These are phyloP conservation scores for Adela reaumurella DNA, from an alignment of 2,888 invertebrate species.

Conservation along the genomic window DNA sequence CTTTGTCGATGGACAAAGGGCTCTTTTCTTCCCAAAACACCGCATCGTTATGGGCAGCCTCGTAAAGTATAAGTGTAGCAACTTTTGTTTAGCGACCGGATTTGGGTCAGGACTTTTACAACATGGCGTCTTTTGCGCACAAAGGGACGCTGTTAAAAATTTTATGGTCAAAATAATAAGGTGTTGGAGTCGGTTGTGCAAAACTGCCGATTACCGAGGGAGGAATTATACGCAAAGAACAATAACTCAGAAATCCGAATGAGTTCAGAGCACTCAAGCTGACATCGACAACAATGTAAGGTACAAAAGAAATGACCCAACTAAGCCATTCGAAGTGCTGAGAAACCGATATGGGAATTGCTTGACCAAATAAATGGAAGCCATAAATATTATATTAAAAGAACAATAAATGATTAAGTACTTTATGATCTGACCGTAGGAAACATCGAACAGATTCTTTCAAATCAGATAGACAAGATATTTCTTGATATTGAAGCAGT, in stretches of 20 bases:
- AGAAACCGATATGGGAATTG: too few relatives aligned
- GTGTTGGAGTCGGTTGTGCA: background rate
- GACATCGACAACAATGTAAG: too few relatives aligned
- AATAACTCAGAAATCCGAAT: background rate
- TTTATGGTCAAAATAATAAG: background rate
- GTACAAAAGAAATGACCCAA: too few relatives aligned
- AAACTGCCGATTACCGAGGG: background rate
- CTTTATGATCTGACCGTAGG: too few relatives aligned
- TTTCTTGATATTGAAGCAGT: too few relatives aligned
- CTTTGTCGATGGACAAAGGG: slow-evolving; percentile 53
- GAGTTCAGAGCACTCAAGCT: background rate
- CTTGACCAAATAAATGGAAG: too few relatives aligned
- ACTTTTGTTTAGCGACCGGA: slow-evolving; percentile 50
- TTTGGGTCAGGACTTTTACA: slow-evolving; percentile 53
- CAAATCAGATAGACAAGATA: too few relatives aligned
- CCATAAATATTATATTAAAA: too few relatives aligned
- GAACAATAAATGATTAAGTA: too few relatives aligned
- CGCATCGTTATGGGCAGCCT: slow-evolving; percentile 49
- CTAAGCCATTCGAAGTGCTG: too few relatives aligned
- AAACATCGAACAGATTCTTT: too few relatives aligned
- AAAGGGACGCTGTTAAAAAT: background rate
- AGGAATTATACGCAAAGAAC: background rate
- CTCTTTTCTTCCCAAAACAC: slow-evolving; percentile 52
- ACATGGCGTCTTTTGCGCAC: slow-evolving; percentile 29
- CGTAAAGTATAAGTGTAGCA: slow-evolving; percentile 48